Evolutionary conservation across 2,888 invertebrate species (phyloP).

Genomic region (Deroplatys truncata): DNA sequence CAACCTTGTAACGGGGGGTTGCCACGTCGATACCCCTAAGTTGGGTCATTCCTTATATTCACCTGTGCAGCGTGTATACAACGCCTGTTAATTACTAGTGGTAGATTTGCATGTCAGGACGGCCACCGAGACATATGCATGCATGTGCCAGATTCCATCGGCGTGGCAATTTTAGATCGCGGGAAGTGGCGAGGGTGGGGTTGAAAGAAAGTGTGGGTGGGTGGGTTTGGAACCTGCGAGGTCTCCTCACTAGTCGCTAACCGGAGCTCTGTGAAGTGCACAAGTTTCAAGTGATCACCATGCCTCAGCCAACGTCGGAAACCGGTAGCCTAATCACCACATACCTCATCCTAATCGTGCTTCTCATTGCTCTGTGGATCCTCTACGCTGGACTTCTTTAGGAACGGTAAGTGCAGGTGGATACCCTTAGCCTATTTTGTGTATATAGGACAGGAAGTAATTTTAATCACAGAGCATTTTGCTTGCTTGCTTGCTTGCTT

Average conservation of each 20-base stretch:
- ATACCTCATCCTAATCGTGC: conserved; percentile 62
- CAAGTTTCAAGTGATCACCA: neutral
- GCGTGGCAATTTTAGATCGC: conserved; percentile 2
- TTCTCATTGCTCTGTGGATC: conserved; percentile 62
- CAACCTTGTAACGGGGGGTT: too few species aligned
- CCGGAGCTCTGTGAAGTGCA: neutral
- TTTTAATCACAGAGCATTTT: too few species aligned
- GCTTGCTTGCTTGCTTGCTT: too few species aligned
- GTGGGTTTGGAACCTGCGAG: neutral
- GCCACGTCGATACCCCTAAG: too few species aligned
- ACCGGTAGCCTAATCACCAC: conserved; percentile 65
- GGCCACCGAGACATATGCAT: neutral
- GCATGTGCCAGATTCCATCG: neutral
- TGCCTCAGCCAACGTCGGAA: conserved; percentile 43
- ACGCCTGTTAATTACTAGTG: too few species aligned
- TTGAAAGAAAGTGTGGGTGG: neutral
- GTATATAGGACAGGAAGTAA: neutral
- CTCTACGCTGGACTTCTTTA: conserved; percentile 60
- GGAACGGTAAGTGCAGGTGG: conserved; percentile 21
- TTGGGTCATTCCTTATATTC: too few species aligned
- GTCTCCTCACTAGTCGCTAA: neutral
- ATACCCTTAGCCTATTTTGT: too few species aligned
- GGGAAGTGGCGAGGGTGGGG: neutral
- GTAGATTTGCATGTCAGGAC: neutral
- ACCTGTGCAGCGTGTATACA: too few species aligned